These are phyloP conservation scores for Conomelus anceps DNA, from an alignment of 2,888 invertebrate genomes.

Conservation along the genomic window DNA sequence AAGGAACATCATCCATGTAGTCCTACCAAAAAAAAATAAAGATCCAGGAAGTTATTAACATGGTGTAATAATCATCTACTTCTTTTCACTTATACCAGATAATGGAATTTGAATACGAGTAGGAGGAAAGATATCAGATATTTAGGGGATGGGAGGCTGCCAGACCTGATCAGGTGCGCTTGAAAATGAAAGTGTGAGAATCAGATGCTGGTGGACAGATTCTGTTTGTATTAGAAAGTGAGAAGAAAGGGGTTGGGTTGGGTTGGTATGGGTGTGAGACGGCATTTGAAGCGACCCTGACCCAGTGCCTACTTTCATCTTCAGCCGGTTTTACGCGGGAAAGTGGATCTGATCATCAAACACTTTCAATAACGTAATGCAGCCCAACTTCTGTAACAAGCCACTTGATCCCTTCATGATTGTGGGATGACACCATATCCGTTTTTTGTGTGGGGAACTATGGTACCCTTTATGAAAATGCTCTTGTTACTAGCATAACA, in stretches of 20 bases:
- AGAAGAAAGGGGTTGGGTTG: neutral
- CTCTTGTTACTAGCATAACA: too few relatives aligned
- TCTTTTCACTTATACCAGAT: neutral
- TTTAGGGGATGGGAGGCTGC: neutral
- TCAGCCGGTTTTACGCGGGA: neutral
- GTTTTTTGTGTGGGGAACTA: neutral
- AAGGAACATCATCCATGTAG: neutral
- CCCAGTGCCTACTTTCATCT: neutral
- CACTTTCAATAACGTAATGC: neutral
- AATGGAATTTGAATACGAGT: neutral
- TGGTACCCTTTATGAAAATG: too few relatives aligned
- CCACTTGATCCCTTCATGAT: neutral
- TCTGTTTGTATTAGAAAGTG: neutral
- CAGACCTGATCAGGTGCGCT: neutral
- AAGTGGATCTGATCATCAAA: neutral
- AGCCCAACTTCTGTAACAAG: neutral
- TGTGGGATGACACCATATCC: neutral
- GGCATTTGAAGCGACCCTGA: neutral
- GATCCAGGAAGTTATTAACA: neutral
- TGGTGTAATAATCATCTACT: neutral
- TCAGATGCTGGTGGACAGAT: neutral
- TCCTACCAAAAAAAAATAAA: neutral
- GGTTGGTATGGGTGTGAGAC: too few relatives aligned
- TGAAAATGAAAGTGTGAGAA: neutral
- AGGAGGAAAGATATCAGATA: neutral